Conservation (phyloP, 2,113 vertebrate species). For the Myiopsitta monachus region DNA sequence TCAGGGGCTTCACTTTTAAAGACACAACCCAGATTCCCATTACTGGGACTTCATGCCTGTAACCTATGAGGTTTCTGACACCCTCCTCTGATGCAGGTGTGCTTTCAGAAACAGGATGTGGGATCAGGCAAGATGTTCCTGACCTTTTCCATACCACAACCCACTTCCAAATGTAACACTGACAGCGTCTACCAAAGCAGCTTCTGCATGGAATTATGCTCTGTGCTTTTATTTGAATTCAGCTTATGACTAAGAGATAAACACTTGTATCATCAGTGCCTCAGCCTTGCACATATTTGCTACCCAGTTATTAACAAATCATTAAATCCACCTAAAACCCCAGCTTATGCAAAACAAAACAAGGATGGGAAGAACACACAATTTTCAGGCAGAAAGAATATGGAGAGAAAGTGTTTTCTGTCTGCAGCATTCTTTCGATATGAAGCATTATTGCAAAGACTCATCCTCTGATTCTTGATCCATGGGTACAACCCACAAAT, state of each 20-base stretch:
- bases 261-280: neutral
- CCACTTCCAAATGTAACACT: neutral
- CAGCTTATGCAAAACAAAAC: slow-evolving; percentile 17
- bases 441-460: neutral
- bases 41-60: neutral
- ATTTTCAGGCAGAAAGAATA: neutral
- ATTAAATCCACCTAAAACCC: slow-evolving; percentile 37
- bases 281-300: neutral
- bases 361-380: neutral
- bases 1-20: neutral
- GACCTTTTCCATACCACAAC: neutral
- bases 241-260: slow-evolving; percentile 23
- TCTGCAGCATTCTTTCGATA: neutral
- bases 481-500: slow-evolving; percentile 11
- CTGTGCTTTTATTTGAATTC: neutral
- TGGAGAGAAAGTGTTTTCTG: neutral
- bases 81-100: neutral
- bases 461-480: neutral
- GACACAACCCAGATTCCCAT: neutral
- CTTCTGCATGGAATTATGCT: neutral
- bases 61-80: neutral
- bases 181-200: neutral
- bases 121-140: neutral
- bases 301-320: slow-evolving; percentile 29
- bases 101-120: neutral